phyloP scores from a whole-genome alignment of 2,797 vertebrate genomes.

The Vipera latastei region DNA sequence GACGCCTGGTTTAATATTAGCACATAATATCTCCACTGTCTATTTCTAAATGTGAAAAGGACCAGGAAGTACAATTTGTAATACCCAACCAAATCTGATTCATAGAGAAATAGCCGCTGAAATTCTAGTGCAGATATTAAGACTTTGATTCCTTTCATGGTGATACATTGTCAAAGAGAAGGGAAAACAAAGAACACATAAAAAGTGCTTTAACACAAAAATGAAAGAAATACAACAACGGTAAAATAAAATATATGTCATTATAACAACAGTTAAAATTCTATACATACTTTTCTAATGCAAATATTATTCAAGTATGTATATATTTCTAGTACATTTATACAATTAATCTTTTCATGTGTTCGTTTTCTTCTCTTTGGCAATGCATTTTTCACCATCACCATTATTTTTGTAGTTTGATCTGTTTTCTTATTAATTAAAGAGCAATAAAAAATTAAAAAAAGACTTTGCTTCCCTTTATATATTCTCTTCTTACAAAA shows the following conservation, averaged over 20 bases:
- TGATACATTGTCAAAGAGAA: too few relatives aligned
- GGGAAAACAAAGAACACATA: background rate
- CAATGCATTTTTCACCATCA: background rate
- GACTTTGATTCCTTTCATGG: background rate
- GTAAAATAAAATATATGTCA: background rate
- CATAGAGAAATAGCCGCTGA: background rate
- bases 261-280: background rate
- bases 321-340: background rate
- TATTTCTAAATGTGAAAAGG: background rate
- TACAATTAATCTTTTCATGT: background rate
- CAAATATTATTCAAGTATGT: background rate
- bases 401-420: background rate
- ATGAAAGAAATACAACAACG: background rate
- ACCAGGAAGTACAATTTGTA: background rate
- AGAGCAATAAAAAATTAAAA: background rate
- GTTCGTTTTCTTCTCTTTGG: background rate
- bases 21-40: background rate
- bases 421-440: background rate
- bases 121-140: background rate
- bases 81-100: background rate
- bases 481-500: background rate
- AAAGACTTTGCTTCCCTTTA: background rate
- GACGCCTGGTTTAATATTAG: fast-evolving
- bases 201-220: background rate
- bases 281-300: background rate